Base-by-base conservation (phyloP, 2,113 vertebrate genomes). In the Otocyon megalotis region DNA sequence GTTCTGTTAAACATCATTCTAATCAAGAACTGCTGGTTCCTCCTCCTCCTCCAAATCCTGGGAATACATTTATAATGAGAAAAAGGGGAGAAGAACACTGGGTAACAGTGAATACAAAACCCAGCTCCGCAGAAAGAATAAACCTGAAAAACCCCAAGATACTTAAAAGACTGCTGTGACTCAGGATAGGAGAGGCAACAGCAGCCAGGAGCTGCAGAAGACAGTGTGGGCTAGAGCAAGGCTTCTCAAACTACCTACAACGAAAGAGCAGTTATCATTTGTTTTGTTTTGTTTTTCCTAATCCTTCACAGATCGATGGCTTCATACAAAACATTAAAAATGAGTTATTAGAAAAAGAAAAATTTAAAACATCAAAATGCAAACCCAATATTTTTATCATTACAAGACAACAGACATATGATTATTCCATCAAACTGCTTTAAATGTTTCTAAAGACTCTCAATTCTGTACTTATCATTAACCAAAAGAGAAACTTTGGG, bases 331-430 rank as follows among this genome's bases (percentile, higher is more conserved):
- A 63, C 80, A 85, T 60, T 69, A 79, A 79, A 90, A 92, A 81
- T 88, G 30, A 48, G 12, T 81, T 81, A 72, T 37, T 63, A 63
- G 48, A 80, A 95, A 91, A 60, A 80, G 32, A 80, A 88, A 54
- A 26, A 62, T 12, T 79, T 60, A 30, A 54, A 60, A 81, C 65
- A 74, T 74, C n/a, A 63, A 63, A 88, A 86, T 20, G 19, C 54
- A 92, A 95, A 80, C 24, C 28, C 76, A 62, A 7, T 71, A 65
- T 88, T 95, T 88, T 65, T 88, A 87, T 76, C 13, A 88, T 76
- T 65, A 58, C 14, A 53, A 76, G 62, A 77, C 30, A 83, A 76
- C 5, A 74, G 50, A 77, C 14, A 60, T 32, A 63, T 19, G 77
- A 83, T 77, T 67, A 76, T 26, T 76, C 90, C 89, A 24, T 93